Evolutionary conservation across 2,888 invertebrate genomes (phyloP), one percentile per base, ranked within the genome.

Genomic region (Tuta absoluta): DNA sequence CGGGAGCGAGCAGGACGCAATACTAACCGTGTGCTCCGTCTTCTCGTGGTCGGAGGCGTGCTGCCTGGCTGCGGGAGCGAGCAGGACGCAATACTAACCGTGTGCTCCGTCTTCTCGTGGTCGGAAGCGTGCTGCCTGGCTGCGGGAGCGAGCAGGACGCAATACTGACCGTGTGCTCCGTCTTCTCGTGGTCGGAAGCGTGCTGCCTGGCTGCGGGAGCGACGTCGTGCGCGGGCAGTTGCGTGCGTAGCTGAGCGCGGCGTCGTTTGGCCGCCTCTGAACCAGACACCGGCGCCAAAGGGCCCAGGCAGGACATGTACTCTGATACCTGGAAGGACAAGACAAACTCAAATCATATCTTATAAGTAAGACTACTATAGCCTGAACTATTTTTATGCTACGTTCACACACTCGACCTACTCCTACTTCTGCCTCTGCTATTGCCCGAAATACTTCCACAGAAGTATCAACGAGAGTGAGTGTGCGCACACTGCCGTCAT

Each of bases 151-250:
- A 19, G 33, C 7, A 3, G n/a, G 21, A n/a, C 17, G 12, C 33
- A 33, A 48, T 73, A 80, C 86, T 67, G 68, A 90, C 91, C 49
- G 89, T 90, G 65, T 91, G 91, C 70, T 91, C 91, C 0, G 85
- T 79, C 70, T 90, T 89, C 76, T 91, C 92, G 61, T 92, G 85
- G 70, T 93, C 93, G 0, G 89, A 86, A 48, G 93, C 89, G 69
- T 90, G 85, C 63, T 79, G 79, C 1, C 92, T 74, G 7, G 81
- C 85, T 2, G 76, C 89, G 11, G 89, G 81, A 4, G 96, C 96
- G 58, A 97, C 94, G 79, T 97, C 97, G 77, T 97, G 97, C 1
- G 95, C 93, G 12, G 97, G 97, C 65, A 97, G 93, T 87, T 98
- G 97, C 67, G 95, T 95, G 75, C 97, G 95, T 5, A 98, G 91